Conservation (phyloP, 2,888 invertebrate genomes). For the Dusona sp. region DNA sequence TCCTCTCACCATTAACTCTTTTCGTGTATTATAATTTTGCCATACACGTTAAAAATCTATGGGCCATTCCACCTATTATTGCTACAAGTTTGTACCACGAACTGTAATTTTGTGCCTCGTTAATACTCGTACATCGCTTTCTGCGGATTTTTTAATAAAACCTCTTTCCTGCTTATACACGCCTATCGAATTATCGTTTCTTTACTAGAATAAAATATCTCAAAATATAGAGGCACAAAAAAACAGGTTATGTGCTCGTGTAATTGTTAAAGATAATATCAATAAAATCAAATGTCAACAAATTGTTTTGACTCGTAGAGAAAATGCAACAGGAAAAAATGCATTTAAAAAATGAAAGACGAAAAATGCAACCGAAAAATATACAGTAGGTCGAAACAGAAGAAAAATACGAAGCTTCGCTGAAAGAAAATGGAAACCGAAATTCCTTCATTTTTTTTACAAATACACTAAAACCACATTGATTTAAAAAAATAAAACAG, state of each 20-base stretch:
- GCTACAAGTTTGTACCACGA: not conserved
- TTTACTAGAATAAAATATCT: no score
- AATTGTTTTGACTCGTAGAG: no score
- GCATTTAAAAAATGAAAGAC: no score
- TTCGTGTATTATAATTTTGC: conserved; percentile 19
- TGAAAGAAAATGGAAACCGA: no score
- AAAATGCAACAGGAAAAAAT: no score
- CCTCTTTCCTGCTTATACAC: not conserved
- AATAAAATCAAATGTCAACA: no score
- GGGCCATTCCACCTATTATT: not conserved
- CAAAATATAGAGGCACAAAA: not conserved
- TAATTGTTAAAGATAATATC: not conserved
- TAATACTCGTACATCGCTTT: not conserved
- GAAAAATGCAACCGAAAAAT: no score
- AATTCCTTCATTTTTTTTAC: not conserved
- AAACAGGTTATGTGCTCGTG: not conserved
- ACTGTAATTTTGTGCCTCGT: not conserved
- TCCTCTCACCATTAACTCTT: conserved; percentile 18
- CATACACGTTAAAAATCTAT: conserved; percentile 6
- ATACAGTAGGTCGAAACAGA: no score
- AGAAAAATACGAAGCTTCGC: no score
- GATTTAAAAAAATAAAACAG: no score
- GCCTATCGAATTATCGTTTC: conserved; percentile 6
- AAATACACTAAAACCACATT: not conserved
- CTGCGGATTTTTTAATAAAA: not conserved